Conservation (phyloP, 2,888 invertebrate genomes). For the Scrobipalpa costella region DNA sequence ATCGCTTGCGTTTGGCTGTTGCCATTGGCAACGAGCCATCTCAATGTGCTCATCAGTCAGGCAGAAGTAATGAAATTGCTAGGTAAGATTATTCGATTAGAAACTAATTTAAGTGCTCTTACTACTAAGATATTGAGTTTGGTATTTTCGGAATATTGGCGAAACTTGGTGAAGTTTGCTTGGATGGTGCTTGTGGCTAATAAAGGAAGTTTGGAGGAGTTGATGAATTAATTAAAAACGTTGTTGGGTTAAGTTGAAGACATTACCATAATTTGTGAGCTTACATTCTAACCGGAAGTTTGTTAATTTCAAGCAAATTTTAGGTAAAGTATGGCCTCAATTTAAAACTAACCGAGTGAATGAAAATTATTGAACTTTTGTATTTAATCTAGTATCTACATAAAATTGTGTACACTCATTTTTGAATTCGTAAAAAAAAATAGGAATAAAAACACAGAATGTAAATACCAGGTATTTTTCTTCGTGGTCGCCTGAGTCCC, state of each 20-base stretch:
- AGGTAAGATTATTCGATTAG: conserved; percentile 78
- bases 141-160: conserved; percentile 14
- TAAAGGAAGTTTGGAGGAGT: conserved; percentile 2
- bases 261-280: conserved; percentile 6
- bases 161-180: conserved; percentile 4
- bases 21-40: conserved; percentile 84
- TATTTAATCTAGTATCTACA: too few relatives aligned
- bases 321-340: not conserved
- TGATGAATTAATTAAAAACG: conserved; percentile 10
- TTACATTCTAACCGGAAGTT: not conserved
- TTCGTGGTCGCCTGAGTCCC: too few relatives aligned
- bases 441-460: too few relatives aligned
- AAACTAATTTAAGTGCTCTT: conserved; percentile 21
- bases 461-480: too few relatives aligned
- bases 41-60: conserved; percentile 90
- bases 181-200: not conserved
- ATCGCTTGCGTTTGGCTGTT: conserved; percentile 72
- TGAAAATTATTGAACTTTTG: too few relatives aligned
- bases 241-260: conserved; percentile 4
- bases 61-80: conserved; percentile 89
- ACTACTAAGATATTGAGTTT: conserved; percentile 17
- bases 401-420: too few relatives aligned
- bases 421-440: too few relatives aligned
- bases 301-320: conserved; percentile 1
- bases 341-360: not conserved